phyloP scores from a whole-genome alignment of 2,888 invertebrate genomes.

The Parelbella ahira region DNA sequence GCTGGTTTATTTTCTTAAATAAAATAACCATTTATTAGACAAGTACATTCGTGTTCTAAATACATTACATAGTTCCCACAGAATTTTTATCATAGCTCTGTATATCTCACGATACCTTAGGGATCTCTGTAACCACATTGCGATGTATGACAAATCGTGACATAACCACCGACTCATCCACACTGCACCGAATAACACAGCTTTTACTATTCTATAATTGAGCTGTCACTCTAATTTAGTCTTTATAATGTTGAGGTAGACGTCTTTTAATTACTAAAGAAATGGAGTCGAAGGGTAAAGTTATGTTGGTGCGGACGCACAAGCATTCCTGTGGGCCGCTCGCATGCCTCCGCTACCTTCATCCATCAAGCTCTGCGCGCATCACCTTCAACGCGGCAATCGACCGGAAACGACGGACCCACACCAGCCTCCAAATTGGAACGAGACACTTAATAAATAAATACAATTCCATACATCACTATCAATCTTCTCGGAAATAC shows the following conservation, averaged over 20 bases:
- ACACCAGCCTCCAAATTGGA: slow-evolving; percentile 49
- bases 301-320: slow-evolving; percentile 43
- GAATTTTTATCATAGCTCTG: slow-evolving; percentile 73
- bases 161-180: slow-evolving; percentile 63
- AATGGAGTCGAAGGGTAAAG: slow-evolving; percentile 6
- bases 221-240: slow-evolving; percentile 26
- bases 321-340: slow-evolving; percentile 61
- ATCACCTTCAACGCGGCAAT: slow-evolving; percentile 71
- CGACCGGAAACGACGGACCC: slow-evolving; percentile 66
- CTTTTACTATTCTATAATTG: slow-evolving; percentile 11
- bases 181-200: slow-evolving; percentile 23
- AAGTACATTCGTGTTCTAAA: no score
- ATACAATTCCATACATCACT: slow-evolving; percentile 32
- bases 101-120: slow-evolving; percentile 45
- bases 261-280: slow-evolving; percentile 8
- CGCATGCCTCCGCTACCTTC: slow-evolving; percentile 66
- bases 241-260: slow-evolving; percentile 39
- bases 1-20: no score
- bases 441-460: slow-evolving; percentile 39
- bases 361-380: slow-evolving; percentile 76
- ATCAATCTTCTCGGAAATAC: slow-evolving; percentile 33
- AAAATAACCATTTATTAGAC: no score
- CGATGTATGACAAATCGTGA: slow-evolving; percentile 78
- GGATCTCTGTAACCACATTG: slow-evolving; percentile 61
- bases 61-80: no score